Base-by-base conservation (phyloP, 2,888 invertebrate genomes). In the Phengaris alcon region DNA sequence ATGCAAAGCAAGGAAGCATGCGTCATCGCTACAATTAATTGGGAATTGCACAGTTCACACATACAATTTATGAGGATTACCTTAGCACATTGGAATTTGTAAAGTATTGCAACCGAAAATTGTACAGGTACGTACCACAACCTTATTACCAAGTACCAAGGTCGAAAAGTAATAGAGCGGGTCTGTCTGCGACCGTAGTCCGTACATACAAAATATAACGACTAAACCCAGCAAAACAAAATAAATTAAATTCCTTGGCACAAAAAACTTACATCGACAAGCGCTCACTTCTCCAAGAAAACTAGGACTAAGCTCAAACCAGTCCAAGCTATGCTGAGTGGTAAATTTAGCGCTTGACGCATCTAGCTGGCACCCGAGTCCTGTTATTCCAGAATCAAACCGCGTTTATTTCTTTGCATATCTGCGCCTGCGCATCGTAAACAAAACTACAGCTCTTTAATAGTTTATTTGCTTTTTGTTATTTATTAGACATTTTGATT, bases 301-400 rank as follows among this genome's bases (percentile, higher is more conserved):
- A 74, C 74, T 74, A 78, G 75, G 69, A 78, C 78, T 79, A 78
- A 81, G 76, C 78, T 77, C 68, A 73, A 69, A 76, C 76, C 75
- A 77, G 75, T 77, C 77, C 75, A 77, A 75, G 77, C 78, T 68
- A 78, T 68, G 78, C 73, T 48, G 74, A 76, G 77, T 76, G 78
- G 77, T 81, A 80, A 80, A 79, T 76, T 81, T 81, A 81, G 79
- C 79, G 76, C 77, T 69, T 77, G 77, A 79, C 78, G 79, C 77
- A 78, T 80, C 79, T 75, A 76, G 73, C 64, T 59, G 51, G 64
- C 44, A 64, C 75, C 73, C 68, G 74, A 76, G 76, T 77, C 75
- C 76, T 77, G 70, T 77, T 76, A 68, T 76, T 76, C 77, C 72
- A 55, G 68, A 22, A 48, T 74, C 64, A 64, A 12, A 48, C 54